phyloP scores from a whole-genome alignment of 2,113 vertebrate species.

The Cyanoderma ruficeps region DNA sequence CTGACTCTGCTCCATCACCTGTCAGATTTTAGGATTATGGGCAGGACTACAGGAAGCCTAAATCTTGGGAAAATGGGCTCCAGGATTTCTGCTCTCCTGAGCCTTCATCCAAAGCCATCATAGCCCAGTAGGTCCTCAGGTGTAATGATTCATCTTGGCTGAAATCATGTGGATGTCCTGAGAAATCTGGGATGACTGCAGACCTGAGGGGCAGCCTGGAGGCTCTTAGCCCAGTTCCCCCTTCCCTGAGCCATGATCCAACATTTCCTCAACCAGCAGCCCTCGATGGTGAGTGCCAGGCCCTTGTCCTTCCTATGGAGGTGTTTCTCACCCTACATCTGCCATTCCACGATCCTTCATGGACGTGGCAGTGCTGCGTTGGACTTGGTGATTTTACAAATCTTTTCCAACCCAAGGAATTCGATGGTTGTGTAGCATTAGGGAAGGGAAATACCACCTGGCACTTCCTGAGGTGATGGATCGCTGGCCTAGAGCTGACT shows the following conservation, averaged over 20 bases:
- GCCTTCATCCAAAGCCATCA: not conserved
- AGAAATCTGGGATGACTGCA: not conserved
- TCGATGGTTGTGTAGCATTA: not conserved
- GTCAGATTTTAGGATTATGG: not conserved
- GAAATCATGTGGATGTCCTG: not conserved
- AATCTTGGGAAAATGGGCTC: not conserved
- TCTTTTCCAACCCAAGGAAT: not conserved
- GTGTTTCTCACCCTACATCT: not conserved
- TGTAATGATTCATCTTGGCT: not conserved
- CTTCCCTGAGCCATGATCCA: not conserved
- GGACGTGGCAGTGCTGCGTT: not conserved
- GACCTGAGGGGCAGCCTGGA: not conserved
- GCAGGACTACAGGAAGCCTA: not conserved
- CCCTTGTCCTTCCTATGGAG: not conserved
- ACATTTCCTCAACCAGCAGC: not conserved
- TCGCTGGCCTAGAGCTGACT: not conserved
- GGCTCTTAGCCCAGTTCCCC: accelerated
- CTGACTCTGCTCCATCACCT: not conserved
- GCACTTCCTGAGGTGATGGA: accelerated
- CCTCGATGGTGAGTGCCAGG: not conserved
- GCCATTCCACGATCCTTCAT: too few species aligned
- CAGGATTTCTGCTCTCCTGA: not conserved
- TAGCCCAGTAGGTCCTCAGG: not conserved
- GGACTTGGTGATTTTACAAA: not conserved
- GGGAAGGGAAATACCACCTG: not conserved